Conservation (phyloP, 2,888 invertebrate species). For the Epinotia ramella region DNA sequence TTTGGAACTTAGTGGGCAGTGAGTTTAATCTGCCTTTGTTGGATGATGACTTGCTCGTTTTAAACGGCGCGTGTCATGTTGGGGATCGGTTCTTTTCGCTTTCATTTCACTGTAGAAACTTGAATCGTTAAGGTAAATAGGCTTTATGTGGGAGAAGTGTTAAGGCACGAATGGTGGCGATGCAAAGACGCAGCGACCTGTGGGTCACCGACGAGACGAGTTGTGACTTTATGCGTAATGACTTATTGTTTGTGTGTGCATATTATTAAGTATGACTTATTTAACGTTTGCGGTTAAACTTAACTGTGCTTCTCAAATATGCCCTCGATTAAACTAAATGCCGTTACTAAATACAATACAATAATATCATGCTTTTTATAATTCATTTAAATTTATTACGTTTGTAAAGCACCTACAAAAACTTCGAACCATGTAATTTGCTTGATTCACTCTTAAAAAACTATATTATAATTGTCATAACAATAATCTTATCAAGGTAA, state of each 20-base stretch:
- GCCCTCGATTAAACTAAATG: no score
- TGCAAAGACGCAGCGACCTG: conserved; percentile 57
- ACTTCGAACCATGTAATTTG: no score
- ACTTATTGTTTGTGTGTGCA: conserved; percentile 39
- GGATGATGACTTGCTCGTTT: conserved; percentile 62
- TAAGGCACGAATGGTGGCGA: conserved; percentile 61
- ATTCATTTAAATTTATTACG: no score
- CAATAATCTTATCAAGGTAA: no score
- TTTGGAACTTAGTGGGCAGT: conserved; percentile 67
- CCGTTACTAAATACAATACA: no score
- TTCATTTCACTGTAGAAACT: conserved; percentile 48
- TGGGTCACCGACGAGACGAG: conserved; percentile 58
- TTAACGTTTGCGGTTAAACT: conserved; percentile 21
- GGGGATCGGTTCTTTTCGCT: conserved; percentile 60
- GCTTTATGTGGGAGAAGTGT: conserved; percentile 62
- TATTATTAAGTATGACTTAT: conserved; percentile 23
- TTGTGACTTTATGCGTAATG: conserved; percentile 30
- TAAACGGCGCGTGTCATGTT: conserved; percentile 37
- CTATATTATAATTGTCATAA: no score
- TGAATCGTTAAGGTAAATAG: conserved; percentile 66
- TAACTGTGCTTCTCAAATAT: not conserved
- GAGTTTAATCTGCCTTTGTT: conserved; percentile 67
- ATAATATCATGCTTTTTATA: no score
- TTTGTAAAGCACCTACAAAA: no score
- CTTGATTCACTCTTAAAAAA: no score